phyloP scores from a whole-genome alignment of 2,797 vertebrate genomes.

The Pangasius djambal region DNA sequence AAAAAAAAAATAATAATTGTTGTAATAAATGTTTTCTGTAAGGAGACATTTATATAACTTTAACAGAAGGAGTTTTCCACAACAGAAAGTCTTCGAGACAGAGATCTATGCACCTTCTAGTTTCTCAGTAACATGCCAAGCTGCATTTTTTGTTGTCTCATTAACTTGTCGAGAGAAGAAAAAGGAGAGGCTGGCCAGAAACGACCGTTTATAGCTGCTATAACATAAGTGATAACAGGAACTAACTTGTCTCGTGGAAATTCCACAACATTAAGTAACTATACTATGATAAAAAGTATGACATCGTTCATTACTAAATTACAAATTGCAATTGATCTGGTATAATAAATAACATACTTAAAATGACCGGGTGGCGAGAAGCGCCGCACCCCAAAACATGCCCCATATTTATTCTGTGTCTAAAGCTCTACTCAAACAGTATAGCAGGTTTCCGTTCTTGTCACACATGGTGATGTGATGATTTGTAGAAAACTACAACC shows the following conservation, averaged over 20 bases:
- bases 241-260: too few relatives aligned
- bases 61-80: background rate
- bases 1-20: too few relatives aligned
- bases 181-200: too few relatives aligned
- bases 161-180: background rate
- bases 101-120: background rate
- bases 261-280: background rate
- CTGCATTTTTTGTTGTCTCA: background rate
- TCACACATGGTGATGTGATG: background rate
- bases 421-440: background rate
- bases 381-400: background rate
- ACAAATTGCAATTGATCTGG: background rate
- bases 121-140: background rate
- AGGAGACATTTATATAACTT: background rate
- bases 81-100: background rate
- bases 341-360: background rate
- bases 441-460: background rate
- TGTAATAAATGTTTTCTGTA: too few relatives aligned
- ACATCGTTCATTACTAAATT: background rate
- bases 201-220: too few relatives aligned
- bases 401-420: background rate
- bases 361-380: background rate
- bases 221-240: too few relatives aligned
- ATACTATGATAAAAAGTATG: too few relatives aligned
- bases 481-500: slow-evolving; percentile 8